Evolutionary conservation across 2,113 vertebrate species (phyloP).

Genomic region (Glaucidium brasilianum): DNA sequence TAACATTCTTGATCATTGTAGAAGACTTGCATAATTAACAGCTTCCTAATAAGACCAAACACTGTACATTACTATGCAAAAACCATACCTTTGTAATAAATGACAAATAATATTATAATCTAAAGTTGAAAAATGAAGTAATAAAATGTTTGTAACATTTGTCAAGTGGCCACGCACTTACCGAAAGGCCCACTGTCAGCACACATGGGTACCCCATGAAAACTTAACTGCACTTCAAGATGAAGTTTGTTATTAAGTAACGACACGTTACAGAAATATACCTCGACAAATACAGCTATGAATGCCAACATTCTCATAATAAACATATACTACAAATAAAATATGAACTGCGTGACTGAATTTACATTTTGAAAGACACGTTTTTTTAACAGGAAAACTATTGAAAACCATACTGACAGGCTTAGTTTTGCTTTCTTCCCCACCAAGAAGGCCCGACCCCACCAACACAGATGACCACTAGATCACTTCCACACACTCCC

Average conservation of each 20-base stretch:
- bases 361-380: not conserved
- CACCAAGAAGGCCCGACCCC: not conserved
- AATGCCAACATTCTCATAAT: not conserved
- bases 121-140: not conserved
- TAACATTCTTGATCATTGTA: conserved; percentile 33
- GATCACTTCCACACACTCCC: not conserved
- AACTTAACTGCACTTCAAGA: conserved; percentile 90
- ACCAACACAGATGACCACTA: not conserved
- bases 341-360: not conserved
- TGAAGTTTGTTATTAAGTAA: conserved; percentile 92
- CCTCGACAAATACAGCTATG: not conserved
- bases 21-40: conserved; percentile 40
- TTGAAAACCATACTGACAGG: not conserved
- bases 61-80: not conserved
- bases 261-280: conserved; percentile 55
- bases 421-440: not conserved
- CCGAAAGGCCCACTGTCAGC: conserved; percentile 62
- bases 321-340: not conserved
- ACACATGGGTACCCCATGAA: conserved; percentile 85
- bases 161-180: conserved; percentile 43
- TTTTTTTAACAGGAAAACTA: not conserved
- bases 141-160: conserved; percentile 38
- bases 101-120: not conserved
- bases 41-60: conserved; percentile 26
- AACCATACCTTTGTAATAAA: not conserved